Evolutionary conservation across 2,113 vertebrate species (phyloP).

Genomic region (Anoplopoma fimbria): DNA sequence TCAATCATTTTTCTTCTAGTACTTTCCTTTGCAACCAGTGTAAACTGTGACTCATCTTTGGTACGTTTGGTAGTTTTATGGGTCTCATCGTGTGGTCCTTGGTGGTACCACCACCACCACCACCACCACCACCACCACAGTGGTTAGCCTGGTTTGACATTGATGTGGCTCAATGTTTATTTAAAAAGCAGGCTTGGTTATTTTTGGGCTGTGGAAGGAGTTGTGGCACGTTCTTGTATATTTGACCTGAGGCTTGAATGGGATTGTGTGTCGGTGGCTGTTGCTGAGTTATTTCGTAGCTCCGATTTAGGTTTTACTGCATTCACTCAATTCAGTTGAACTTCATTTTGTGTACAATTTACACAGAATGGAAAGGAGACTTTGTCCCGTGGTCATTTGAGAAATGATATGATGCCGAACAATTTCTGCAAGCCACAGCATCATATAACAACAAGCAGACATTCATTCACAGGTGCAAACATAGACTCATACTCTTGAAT

Average conservation of each 20-base stretch:
- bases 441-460: slow-evolving; percentile 29
- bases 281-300: slow-evolving; percentile 25
- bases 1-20: background rate
- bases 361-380: slow-evolving; percentile 9
- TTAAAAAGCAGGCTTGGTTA: slow-evolving; percentile 8
- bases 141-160: slow-evolving; percentile 23
- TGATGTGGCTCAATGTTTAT: slow-evolving; percentile 33
- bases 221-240: slow-evolving; percentile 18
- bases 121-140: slow-evolving; percentile 15
- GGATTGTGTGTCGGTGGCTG: slow-evolving; percentile 28
- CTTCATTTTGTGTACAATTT: slow-evolving; percentile 22
- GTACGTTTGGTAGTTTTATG: slow-evolving; percentile 1
- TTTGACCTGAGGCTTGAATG: slow-evolving; percentile 24
- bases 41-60: background rate
- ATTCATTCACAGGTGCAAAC: slow-evolving; percentile 45
- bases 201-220: slow-evolving; percentile 8
- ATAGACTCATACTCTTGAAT: slow-evolving; percentile 6
- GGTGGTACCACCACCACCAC: background rate
- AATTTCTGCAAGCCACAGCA: slow-evolving; percentile 12
- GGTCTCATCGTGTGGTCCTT: slow-evolving; percentile 2
- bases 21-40: background rate
- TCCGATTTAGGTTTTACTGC: slow-evolving; percentile 24
- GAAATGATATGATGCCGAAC: slow-evolving; percentile 31
- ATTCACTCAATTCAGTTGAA: slow-evolving; percentile 33
- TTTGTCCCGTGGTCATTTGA: slow-evolving; percentile 38